These are phyloP conservation scores for Papilio dardanus DNA, from an alignment of 1,140 invertebrate genomes.

Conservation along the genomic window DNA sequence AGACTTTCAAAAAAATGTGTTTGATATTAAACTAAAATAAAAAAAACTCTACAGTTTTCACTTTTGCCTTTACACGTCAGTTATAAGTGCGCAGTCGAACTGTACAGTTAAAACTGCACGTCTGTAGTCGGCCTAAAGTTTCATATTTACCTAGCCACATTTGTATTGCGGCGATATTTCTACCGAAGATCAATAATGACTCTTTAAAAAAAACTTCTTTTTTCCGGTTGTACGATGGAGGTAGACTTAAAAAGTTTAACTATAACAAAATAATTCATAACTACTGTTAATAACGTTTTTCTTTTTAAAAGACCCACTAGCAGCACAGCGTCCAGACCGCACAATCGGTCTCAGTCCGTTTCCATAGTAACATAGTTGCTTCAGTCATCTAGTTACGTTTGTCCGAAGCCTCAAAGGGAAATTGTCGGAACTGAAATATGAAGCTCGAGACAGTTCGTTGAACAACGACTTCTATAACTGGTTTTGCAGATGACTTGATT, in stretches of 20 bases:
- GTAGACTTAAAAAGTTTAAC: too few species aligned
- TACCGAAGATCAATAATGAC: too few species aligned
- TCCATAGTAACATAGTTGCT: not conserved
- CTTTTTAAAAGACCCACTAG: not conserved
- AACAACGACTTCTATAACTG: not conserved
- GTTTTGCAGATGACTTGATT: not conserved
- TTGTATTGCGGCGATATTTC: too few species aligned
- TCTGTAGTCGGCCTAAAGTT: too few species aligned
- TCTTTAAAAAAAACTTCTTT: too few species aligned
- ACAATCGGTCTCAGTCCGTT: not conserved
- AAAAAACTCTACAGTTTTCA: too few species aligned
- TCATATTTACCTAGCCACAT: too few species aligned
- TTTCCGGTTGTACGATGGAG: too few species aligned
- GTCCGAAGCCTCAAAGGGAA: not conserved
- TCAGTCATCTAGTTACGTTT: conserved; percentile 9
- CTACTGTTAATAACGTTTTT: not conserved
- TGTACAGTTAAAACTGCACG: too few species aligned
- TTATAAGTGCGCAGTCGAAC: too few species aligned
- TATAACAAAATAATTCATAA: not conserved
- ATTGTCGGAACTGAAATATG: conserved; percentile 17
- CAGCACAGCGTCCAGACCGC: not conserved
- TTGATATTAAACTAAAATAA: not conserved
- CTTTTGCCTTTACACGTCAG: too few species aligned
- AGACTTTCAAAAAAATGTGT: not conserved
- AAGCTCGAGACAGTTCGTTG: not conserved